Percentiles rank a stretch among this genome's conserved stretches.
Conservation (phyloP, 2,888 invertebrate genomes). For the Oligia fasciuncula region DNA sequence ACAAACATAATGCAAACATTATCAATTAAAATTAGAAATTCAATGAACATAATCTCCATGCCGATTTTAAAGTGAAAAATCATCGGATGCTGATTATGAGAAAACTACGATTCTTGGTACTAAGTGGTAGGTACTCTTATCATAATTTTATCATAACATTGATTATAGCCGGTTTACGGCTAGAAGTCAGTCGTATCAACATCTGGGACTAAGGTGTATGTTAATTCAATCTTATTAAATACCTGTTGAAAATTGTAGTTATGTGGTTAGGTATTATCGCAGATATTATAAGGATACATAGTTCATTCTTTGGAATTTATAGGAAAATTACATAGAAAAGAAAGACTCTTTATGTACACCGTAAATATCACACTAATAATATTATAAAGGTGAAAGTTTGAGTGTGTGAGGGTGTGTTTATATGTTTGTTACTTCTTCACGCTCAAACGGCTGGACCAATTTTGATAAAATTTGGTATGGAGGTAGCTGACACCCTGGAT, state of each 20-base stretch:
- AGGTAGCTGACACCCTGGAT: no score
- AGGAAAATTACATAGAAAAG: not conserved
- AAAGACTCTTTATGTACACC: no score
- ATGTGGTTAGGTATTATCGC: not conserved
- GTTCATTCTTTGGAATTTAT: not conserved
- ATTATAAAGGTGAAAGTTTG: no score
- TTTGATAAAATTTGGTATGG: no score
- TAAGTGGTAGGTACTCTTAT: constrained; percentile 26
- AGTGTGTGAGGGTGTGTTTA: no score
- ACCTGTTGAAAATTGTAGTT: constrained; percentile 3
- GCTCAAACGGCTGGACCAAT: no score
- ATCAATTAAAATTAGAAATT: constrained; percentile 37
- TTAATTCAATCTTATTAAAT: constrained; percentile 25
- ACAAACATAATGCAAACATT: constrained; percentile 27
- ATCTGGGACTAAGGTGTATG: constrained; percentile 3
- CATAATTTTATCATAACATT: constrained; percentile 38
- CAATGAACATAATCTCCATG: constrained; percentile 41
- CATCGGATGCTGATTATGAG: constrained; percentile 22
- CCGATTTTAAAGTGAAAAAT: constrained; percentile 33
- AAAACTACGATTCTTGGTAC: constrained; percentile 23
- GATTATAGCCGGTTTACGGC: constrained; percentile 9
- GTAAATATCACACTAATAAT: no score
- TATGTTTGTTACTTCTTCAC: no score
- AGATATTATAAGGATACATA: not conserved
- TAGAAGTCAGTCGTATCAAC: constrained; percentile 1